Percentiles rank a stretch among this genome's conserved stretches.
Conservation (phyloP, 2,113 vertebrate genomes). For the Callionymus lyra region DNA sequence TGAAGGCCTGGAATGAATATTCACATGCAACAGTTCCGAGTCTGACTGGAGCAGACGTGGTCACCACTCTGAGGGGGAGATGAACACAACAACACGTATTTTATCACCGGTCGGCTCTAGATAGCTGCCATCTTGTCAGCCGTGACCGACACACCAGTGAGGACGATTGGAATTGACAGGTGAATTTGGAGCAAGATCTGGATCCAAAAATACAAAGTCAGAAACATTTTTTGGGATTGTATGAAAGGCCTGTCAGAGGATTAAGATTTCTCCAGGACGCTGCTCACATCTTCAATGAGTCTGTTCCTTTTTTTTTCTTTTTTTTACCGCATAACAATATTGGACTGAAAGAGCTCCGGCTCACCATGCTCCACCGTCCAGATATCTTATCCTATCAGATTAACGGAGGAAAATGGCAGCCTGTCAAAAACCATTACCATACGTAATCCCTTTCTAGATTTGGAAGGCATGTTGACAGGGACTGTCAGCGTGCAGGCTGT, state of each 20-base stretch:
- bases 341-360: conserved; percentile 31
- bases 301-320: conserved; percentile 18
- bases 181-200: conserved; percentile 51
- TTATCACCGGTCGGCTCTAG: conserved; percentile 5
- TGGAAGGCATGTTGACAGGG: conserved; percentile 48
- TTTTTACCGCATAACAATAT: conserved; percentile 37
- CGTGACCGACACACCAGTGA: conserved; percentile 51
- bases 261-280: conserved; percentile 50
- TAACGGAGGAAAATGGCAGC: conserved; percentile 52
- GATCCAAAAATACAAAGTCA: conserved; percentile 38
- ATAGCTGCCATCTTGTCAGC: conserved; percentile 12
- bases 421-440: conserved; percentile 61
- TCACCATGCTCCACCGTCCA: conserved; percentile 47
- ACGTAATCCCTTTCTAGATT: conserved; percentile 57
- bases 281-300: conserved; percentile 39
- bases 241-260: conserved; percentile 50
- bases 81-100: neutral
- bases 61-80: conserved; percentile 61
- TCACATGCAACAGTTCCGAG: conserved; percentile 1
- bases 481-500: conserved; percentile 43
- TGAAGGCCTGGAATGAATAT: conserved; percentile 34
- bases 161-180: conserved; percentile 77
- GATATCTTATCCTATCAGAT: conserved; percentile 59
- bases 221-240: conserved; percentile 39
- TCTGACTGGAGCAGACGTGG: conserved; percentile 66